Evolutionary conservation across 2,797 vertebrate species (phyloP), one percentile per base, ranked within the genome.

Genomic region (Danionella dracula): DNA sequence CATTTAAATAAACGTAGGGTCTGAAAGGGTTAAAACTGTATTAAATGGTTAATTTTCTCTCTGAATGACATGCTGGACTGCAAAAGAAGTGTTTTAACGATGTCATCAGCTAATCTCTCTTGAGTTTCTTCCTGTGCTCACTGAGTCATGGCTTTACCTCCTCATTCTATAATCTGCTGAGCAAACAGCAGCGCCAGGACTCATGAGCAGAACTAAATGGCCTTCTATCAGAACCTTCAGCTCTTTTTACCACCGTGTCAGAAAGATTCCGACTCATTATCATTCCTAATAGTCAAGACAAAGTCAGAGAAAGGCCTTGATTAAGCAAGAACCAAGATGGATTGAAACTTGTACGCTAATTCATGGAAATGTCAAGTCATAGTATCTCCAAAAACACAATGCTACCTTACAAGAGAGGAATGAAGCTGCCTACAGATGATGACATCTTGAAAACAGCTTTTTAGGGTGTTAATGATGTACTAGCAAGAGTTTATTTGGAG

Each of bases 201-300:
- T 65, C 54, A 54, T 63, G 68, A 74, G 57, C 60, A 58, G 27
- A 48, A 58, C 50, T 76, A 74, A 73, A 74, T 38, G 15, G 31
- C 42, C 59, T 68, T 63, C 69, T 73, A 71, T 72, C 59, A 55
- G 68, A 74, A 66, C 63, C 50, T 62, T 78, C 72, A 72, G 54
- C 31, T 65, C 32, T 15, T 46, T 55, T 67, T 40, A 8, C 58
- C 71, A 46, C 54, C 46, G 48, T 35, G 42, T 65, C 69, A 73
- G 35, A 48, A 75, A 60, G 45, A 21, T 10, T 55, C 40, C 42
- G 53, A 70, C 57, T 73, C 50, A 70, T 71, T 61, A 68, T 45
- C 58, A 44, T 66, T 27, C 38, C 70, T 71, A 65, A 63, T 55
- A 48, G 48, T 55, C 21, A 41, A 71, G 60, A 49, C 61, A 72